A percentile compares a stretch with the other conserved stretches of the same genome.
Conservation (phyloP, 2,797 vertebrate species). For the Macroramphosus scolopax region DNA sequence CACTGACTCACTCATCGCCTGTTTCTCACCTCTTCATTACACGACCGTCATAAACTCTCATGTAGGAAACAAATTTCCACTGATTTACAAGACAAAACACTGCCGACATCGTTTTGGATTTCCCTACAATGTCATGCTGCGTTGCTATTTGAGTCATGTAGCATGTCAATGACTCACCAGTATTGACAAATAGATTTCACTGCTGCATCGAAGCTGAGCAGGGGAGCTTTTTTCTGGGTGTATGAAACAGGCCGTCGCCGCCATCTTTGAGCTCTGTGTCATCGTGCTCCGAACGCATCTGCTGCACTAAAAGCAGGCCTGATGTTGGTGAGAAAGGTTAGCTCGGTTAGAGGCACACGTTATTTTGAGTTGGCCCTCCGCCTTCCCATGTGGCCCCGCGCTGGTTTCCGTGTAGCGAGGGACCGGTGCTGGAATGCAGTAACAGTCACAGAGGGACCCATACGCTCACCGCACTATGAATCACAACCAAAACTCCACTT, state of each 20-base stretch:
- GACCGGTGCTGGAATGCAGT: slow-evolving; percentile 69
- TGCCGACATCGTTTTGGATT: slow-evolving; percentile 43
- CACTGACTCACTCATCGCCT: not conserved
- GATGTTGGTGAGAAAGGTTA: slow-evolving; percentile 53
- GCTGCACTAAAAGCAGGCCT: slow-evolving; percentile 26
- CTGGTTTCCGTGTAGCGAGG: slow-evolving; percentile 63
- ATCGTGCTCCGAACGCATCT: slow-evolving; percentile 18
- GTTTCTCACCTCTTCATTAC: slow-evolving; percentile 9
- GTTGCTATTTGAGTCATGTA: slow-evolving; percentile 38
- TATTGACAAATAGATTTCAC: slow-evolving; percentile 6
- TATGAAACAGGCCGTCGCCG: not conserved
- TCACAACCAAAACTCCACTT: slow-evolving; percentile 74
- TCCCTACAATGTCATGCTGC: slow-evolving; percentile 27
- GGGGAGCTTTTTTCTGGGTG: not conserved
- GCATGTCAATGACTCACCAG: slow-evolving; percentile 45
- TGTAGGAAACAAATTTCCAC: slow-evolving; percentile 20
- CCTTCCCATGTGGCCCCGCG: slow-evolving; percentile 55
- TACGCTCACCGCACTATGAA: slow-evolving; percentile 72
- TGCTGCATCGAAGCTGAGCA: not conserved
- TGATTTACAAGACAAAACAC: slow-evolving; percentile 4
- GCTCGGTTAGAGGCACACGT: slow-evolving; percentile 54
- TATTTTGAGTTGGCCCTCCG: slow-evolving; percentile 56
- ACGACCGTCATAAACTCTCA: not conserved
- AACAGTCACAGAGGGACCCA: slow-evolving; percentile 69
- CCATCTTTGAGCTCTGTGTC: slow-evolving; percentile 13